phyloP scores from a whole-genome alignment of 2,113 vertebrate genomes.

The Parus major region DNA sequence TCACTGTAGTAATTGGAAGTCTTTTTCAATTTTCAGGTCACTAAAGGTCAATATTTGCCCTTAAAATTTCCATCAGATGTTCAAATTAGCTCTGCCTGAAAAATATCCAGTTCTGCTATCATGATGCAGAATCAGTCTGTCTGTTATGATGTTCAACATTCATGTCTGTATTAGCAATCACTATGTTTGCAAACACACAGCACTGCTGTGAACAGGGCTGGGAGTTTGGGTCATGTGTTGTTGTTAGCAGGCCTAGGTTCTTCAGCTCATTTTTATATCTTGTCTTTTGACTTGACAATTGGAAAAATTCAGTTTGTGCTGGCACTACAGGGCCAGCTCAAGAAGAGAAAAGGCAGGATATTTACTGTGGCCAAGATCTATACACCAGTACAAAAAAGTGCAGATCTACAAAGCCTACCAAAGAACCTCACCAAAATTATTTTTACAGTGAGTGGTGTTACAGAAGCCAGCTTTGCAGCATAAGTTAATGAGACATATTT shows the following conservation, averaged over 20 bases:
- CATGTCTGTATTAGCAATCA: not conserved
- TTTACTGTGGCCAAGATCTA: not conserved
- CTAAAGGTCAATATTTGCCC: not conserved
- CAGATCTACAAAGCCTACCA: not conserved
- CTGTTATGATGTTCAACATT: not conserved
- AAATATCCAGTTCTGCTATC: not conserved
- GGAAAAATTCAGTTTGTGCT: not conserved
- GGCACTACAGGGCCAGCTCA: not conserved
- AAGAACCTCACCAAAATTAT: not conserved
- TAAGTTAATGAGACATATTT: not conserved
- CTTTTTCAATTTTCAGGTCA: slow-evolving; percentile 2
- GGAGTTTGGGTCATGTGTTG: not conserved
- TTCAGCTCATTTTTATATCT: not conserved
- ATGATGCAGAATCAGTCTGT: not conserved
- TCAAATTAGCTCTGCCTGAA: not conserved
- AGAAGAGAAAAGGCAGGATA: not conserved
- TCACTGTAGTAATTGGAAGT: not conserved
- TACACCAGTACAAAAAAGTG: not conserved
- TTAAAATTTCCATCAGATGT: not conserved
- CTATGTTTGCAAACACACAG: not conserved
- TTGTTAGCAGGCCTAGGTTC: not conserved
- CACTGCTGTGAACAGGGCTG: not conserved
- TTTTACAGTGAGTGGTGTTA: not conserved
- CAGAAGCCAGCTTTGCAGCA: not conserved
- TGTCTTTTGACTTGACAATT: not conserved